Evolutionary conservation across 2,888 invertebrate genomes (phyloP).

Genomic region (Ametastegia equiseti): DNA sequence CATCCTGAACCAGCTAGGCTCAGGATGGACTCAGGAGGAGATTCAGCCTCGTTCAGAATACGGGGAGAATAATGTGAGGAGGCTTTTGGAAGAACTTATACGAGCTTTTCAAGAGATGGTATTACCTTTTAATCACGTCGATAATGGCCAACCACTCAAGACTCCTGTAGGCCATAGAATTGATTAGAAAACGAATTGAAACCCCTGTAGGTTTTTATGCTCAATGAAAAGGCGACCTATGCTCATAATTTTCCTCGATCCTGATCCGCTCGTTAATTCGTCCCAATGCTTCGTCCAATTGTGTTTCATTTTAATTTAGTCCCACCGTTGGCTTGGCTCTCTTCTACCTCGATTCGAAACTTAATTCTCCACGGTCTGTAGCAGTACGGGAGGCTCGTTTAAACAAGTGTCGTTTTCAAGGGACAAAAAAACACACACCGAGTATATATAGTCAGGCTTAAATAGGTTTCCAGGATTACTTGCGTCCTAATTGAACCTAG

Average conservation of each 20-base stretch:
- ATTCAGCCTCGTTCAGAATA: background rate
- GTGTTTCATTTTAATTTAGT: constrained; percentile 18
- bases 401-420: background rate
- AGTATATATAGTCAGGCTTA: background rate
- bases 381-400: background rate
- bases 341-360: constrained; percentile 4
- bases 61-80: background rate
- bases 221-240: background rate
- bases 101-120: constrained; percentile 21
- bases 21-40: background rate
- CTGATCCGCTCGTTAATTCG: background rate
- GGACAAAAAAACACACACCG: background rate
- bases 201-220: background rate
- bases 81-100: background rate
- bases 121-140: constrained; percentile 11
- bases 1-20: background rate
- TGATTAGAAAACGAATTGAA: constrained; percentile 25
- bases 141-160: constrained; percentile 26
- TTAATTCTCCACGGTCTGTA: background rate
- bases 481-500: background rate
- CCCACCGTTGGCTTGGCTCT: background rate
- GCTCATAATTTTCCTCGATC: constrained; percentile 11
- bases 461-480: constrained; percentile 19
- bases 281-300: background rate
- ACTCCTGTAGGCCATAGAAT: background rate